phyloP scores from a whole-genome alignment of 2,888 invertebrate species.

The Rambutsinella grinnellia region DNA sequence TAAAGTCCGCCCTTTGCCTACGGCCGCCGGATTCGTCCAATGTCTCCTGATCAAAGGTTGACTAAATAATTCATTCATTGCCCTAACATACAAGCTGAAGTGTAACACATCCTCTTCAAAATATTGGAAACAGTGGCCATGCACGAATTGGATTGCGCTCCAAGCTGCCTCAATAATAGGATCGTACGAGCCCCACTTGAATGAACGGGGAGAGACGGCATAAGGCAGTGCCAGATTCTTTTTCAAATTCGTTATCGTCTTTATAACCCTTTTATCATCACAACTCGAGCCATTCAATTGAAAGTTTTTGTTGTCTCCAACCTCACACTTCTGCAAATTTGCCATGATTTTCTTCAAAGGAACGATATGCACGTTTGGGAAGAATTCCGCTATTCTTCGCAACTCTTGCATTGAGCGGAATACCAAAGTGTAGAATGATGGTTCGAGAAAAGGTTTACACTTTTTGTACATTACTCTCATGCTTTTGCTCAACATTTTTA shows the following conservation, averaged over 20 bases:
- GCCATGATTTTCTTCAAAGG: conserved; percentile 16
- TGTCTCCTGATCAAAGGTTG: conserved; percentile 25
- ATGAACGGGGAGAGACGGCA: conserved; percentile 20
- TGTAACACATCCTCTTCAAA: conserved; percentile 36
- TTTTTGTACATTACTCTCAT: conserved; percentile 35
- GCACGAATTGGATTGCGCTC: conserved; percentile 57
- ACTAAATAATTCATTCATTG: conserved; percentile 44
- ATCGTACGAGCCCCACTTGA: conserved; percentile 52
- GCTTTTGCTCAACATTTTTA: conserved; percentile 44
- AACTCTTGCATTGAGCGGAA: conserved; percentile 45
- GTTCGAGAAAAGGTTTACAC: conserved; percentile 44
- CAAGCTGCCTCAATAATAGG: conserved; percentile 60
- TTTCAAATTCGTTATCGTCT: conserved; percentile 5
- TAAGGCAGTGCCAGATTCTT: not conserved
- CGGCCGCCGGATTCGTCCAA: conserved; percentile 41
- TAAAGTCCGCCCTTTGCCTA: conserved; percentile 39
- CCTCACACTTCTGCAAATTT: conserved; percentile 24
- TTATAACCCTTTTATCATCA: conserved; percentile 17
- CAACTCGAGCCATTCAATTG: conserved; percentile 23
- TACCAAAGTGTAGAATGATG: conserved; percentile 47
- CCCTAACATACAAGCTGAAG: conserved; percentile 36
- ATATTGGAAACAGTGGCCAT: conserved; percentile 54
- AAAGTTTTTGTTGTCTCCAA: not conserved
- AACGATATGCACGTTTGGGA: conserved; percentile 21
- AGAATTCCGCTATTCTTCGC: conserved; percentile 5